Base-by-base conservation (phyloP, 2,113 vertebrate genomes). In the Progne subis region DNA sequence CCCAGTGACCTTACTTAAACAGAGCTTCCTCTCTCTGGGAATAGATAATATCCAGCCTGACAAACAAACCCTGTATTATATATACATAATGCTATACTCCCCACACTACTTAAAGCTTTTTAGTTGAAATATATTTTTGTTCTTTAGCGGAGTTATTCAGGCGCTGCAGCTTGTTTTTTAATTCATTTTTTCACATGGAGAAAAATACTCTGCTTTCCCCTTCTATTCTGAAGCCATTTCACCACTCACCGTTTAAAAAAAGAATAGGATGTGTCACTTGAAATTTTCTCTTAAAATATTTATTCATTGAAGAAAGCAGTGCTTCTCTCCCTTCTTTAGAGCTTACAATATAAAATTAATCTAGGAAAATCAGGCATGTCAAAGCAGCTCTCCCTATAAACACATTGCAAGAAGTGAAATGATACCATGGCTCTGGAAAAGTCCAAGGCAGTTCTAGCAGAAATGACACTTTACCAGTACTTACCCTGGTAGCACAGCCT, bases 401-500 rank as follows among this genome's bases (percentile, higher is more conserved):
- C 52, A 75, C 60, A 84, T 47, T 80, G 6, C 23, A 68, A 44
- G 82, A 67, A 86, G n/a, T 57, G 60, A 85, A 93, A 93, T 88
- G 84, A 87, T 46, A 60, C 32, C n/a, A 85, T 7, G 9, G 61
- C 44, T 76, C n/a, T 72, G 82, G 83, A 34, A 83, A 93, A 94
- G 64, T 74, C 57, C 77, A 67, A 90, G 68, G 43, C 93, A 95
- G 56, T 46, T 82, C 53, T 2, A 96, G 92, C 87, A 94, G 82
- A 88, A 95, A 94, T 81, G 59, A 92, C 90, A 88, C 93, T 55
- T 61, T 16, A 64, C 64, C 82, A 89, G 90, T 74, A 91, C 82
- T 97, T 81, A 94, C 91, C 85, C 86, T 94, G 88, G 82, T 88
- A 86, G 94, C 94, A 96, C 4, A 88, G 70, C 24, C 63, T 91